Evolutionary conservation across 2,888 invertebrate genomes (phyloP), one percentile per base, ranked within the genome.

Genomic region (Microctonus hyperodae): DNA sequence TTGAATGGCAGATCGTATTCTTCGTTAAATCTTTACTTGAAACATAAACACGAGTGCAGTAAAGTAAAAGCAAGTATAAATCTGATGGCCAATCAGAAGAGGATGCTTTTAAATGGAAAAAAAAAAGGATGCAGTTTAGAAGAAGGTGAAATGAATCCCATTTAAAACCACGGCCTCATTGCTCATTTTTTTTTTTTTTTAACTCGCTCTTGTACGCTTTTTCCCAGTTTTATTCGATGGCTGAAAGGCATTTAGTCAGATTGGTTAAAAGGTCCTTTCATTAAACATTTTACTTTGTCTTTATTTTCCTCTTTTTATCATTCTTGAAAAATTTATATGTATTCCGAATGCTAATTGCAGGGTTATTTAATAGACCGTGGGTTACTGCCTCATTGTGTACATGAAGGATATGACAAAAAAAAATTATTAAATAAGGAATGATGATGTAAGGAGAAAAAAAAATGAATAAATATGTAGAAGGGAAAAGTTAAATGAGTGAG

Each of bases 291-390:
- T 78, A 80, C 81, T 81, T 80, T 81, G 80, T 81, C 76, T 65
- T 20, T 31, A 13, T 20, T 51, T 50, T 35, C 51, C 60, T 63
- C 37, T 68, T 67, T 13, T 44, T 40, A 23, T 61, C 66, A 25
- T 62, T 64, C 60, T 67, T 64, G 64, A 51, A 63, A 51, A 56
- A 64, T 65, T 57, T 33, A 76, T 79, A 78, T 79, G 79, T 80
- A 79, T 81, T 82, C 81, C 80, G 81, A 82, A 82, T 83, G 82
- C 81, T 83, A 82, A 83, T 83, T 83, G 82, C 83, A 78, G 80
- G n/a, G 78, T 78, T 55, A 80, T 82, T 82, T 79, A 82, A 82
- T 81, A 79, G 81, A 73, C 78, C 78, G 75, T 72, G 73, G 72
- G 75, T 73, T 70, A 73, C 72, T 72, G 73, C 73, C 73, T 75